Conservation (phyloP, 2,113 vertebrate species). For the Phrynocephalus versicolor region DNA sequence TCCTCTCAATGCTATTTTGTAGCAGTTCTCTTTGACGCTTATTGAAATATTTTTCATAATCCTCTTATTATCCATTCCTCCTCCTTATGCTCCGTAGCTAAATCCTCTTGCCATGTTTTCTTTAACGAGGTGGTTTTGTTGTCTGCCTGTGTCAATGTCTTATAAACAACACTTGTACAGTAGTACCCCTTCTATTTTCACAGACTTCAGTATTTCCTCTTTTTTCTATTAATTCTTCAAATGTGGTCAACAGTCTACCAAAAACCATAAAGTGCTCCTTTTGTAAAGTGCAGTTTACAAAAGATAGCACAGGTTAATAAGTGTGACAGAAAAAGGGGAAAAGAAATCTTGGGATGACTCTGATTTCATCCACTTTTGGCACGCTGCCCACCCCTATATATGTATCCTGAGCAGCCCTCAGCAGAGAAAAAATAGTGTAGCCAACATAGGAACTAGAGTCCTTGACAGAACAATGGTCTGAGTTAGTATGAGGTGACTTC, state of each 20-base stretch:
- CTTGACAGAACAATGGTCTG: neutral
- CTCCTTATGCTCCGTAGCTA: too few species aligned
- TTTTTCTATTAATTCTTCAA: too few species aligned
- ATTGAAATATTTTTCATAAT: too few species aligned
- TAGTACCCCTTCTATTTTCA: constrained; percentile 33
- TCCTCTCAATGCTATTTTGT: too few species aligned
- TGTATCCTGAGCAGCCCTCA: neutral
- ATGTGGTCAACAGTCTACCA: too few species aligned
- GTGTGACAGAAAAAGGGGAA: neutral
- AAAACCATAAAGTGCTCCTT: neutral
- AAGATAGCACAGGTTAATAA: neutral
- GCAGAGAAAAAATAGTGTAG: neutral
- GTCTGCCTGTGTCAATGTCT: too few species aligned
- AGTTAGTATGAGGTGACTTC: neutral
- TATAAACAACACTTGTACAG: too few species aligned
- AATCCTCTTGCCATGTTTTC: too few species aligned
- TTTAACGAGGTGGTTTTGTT: too few species aligned
- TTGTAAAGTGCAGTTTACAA: neutral
- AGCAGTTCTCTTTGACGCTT: too few species aligned
- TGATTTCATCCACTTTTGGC: neutral
- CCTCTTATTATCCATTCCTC: too few species aligned
- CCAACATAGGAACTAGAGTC: neutral
- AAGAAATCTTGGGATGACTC: neutral
- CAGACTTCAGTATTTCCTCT: too few species aligned
- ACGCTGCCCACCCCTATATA: neutral